Evolutionary conservation across 2,113 vertebrate species (phyloP).

Genomic region (Myrmecophaga tridactyla): DNA sequence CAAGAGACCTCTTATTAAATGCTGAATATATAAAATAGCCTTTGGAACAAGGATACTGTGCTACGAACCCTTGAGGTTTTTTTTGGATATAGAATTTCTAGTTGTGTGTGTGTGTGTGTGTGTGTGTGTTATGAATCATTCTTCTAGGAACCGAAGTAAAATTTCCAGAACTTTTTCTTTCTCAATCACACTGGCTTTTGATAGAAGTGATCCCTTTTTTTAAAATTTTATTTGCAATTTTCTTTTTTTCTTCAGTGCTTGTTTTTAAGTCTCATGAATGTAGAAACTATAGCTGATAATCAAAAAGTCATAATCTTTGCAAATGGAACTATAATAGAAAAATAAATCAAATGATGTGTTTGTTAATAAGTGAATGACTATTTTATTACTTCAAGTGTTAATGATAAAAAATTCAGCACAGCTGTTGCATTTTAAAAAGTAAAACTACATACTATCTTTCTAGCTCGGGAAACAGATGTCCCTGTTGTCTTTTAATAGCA

Average conservation of each 20-base stretch:
- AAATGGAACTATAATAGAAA: slow-evolving; percentile 69
- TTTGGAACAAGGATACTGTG: slow-evolving; percentile 60
- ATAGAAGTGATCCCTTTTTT: slow-evolving; percentile 53
- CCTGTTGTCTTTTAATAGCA: slow-evolving; percentile 83
- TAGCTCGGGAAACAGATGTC: slow-evolving; percentile 85
- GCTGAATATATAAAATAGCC: slow-evolving; percentile 69
- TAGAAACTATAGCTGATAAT: slow-evolving; percentile 65
- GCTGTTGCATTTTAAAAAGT: slow-evolving; percentile 91
- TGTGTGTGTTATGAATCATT: not conserved
- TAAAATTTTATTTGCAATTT: slow-evolving; percentile 8
- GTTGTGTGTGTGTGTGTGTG: not conserved
- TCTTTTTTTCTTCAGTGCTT: slow-evolving; percentile 51
- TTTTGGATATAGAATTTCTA: not conserved
- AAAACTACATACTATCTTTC: slow-evolving; percentile 84
- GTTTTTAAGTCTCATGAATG: slow-evolving; percentile 50
- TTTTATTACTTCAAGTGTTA: slow-evolving; percentile 94
- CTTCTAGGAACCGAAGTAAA: slow-evolving; percentile 23
- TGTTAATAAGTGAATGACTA: slow-evolving; percentile 89
- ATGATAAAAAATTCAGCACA: slow-evolving; percentile 93
- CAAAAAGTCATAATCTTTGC: slow-evolving; percentile 56
- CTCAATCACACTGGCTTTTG: not conserved
- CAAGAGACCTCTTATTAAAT: slow-evolving; percentile 64
- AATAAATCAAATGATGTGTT: slow-evolving; percentile 77
- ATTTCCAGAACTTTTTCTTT: slow-evolving; percentile 13
- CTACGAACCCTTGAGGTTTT: not conserved